These are phyloP conservation scores for Siderastrea siderea DNA, from an alignment of 92 coral and sea anemone species.

Conservation along the genomic window DNA sequence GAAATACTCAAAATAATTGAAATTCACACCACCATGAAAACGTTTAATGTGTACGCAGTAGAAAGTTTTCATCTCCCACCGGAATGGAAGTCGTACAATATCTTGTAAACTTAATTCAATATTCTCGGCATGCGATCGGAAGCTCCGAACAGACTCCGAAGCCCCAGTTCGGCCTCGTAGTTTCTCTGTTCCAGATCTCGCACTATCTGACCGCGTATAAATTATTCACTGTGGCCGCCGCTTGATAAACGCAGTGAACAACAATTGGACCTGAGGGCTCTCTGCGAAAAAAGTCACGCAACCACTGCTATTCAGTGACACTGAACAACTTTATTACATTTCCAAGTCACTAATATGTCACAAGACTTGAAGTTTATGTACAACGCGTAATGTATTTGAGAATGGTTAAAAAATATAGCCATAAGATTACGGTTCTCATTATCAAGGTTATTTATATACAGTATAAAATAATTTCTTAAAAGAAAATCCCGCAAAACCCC, in stretches of 20 bases:
- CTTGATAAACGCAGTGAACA: not conserved
- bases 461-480: not conserved
- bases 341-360: not conserved
- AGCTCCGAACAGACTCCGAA: too few relatives aligned
- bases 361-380: not conserved
- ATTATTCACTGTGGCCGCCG: too few relatives aligned
- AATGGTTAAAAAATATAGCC: conserved; percentile 23
- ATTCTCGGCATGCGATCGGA: too few relatives aligned
- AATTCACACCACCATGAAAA: too few relatives aligned
- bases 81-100: too few relatives aligned
- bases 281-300: not conserved
- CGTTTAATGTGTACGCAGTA: too few relatives aligned
- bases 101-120: too few relatives aligned
- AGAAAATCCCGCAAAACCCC: not conserved
- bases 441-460: not conserved
- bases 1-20: too few relatives aligned
- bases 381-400: conserved; percentile 23
- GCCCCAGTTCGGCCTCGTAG: too few relatives aligned
- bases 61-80: too few relatives aligned
- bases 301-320: not conserved
- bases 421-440: not conserved
- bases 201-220: too few relatives aligned
- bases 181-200: too few relatives aligned
- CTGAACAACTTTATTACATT: not conserved
- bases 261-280: not conserved